Evolutionary conservation across 2,113 vertebrate species (phyloP).

Genomic region (Strix uralensis): DNA sequence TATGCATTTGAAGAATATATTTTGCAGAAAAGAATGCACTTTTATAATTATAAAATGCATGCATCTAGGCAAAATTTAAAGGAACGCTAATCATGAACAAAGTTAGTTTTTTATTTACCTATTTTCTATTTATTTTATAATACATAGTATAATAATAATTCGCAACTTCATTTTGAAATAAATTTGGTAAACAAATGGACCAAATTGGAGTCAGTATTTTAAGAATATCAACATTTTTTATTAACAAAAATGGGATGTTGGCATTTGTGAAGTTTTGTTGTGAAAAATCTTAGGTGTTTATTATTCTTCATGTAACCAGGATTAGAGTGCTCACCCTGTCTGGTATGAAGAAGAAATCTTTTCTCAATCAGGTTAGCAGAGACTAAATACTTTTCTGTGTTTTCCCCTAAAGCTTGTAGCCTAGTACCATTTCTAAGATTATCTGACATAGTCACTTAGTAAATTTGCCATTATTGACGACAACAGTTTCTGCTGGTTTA

Average conservation of each 20-base stretch:
- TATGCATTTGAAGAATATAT: neutral
- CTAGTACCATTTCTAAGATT: neutral
- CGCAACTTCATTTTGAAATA: neutral
- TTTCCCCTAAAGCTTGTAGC: neutral
- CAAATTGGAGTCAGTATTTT: neutral
- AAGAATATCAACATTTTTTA: neutral
- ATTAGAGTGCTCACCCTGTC: neutral
- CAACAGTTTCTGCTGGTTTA: neutral
- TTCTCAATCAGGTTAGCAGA: neutral
- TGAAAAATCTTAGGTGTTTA: neutral
- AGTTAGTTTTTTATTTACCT: neutral
- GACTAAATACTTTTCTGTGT: neutral
- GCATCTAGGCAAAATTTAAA: neutral
- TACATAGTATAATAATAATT: neutral
- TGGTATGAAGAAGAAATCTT: neutral
- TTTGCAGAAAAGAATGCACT: neutral
- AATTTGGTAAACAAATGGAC: neutral
- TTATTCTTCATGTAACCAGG: neutral
- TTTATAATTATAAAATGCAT: neutral
- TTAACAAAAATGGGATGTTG: neutral
- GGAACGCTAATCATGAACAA: neutral
- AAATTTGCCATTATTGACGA: neutral
- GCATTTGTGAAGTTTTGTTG: neutral
- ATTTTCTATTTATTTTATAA: neutral
- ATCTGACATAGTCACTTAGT: neutral